Conservation (phyloP, 2,888 invertebrate genomes). For the Hydriomena furcata region DNA sequence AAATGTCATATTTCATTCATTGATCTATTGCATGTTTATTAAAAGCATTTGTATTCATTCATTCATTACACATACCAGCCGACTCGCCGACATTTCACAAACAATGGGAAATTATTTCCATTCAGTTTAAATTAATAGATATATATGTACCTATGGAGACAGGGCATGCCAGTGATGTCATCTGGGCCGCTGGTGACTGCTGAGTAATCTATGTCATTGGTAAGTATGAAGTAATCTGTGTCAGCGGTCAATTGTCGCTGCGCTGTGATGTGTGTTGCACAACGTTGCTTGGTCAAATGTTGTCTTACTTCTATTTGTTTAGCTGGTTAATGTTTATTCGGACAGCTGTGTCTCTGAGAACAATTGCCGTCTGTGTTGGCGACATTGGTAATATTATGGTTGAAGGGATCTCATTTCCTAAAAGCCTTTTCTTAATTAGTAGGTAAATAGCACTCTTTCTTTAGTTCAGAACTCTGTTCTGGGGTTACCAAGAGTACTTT, state of each 20-base stretch:
- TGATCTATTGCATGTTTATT: too few species aligned
- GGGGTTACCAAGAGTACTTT: too few species aligned
- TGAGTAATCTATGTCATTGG: slow-evolving; percentile 3
- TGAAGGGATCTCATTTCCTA: background rate
- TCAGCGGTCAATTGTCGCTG: slow-evolving; percentile 29
- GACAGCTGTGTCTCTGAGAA: slow-evolving; percentile 13
- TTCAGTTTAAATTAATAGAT: slow-evolving; percentile 29
- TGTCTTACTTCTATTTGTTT: slow-evolving; percentile 21
- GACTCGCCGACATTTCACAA: background rate
- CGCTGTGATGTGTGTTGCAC: slow-evolving; percentile 22
- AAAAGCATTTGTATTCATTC: too few species aligned
- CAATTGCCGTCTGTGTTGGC: slow-evolving; percentile 2
- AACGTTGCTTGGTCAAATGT: slow-evolving; percentile 17
- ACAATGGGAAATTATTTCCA: slow-evolving; percentile 36
- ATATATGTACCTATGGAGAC: slow-evolving; percentile 33
- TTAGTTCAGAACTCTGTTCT: too few species aligned
- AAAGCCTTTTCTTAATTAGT: too few species aligned
- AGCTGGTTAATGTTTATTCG: slow-evolving; percentile 13
- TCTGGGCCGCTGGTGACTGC: slow-evolving; percentile 28
- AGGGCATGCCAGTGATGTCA: slow-evolving; percentile 41
- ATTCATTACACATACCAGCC: too few species aligned
- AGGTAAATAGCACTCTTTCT: too few species aligned
- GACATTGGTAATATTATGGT: slow-evolving; percentile 1
- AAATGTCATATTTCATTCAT: too few species aligned
- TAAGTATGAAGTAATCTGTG: slow-evolving; percentile 17